Evolutionary conservation across 1,140 invertebrate genomes (phyloP).

Genomic region (Tetranychus cinnabarinus): DNA sequence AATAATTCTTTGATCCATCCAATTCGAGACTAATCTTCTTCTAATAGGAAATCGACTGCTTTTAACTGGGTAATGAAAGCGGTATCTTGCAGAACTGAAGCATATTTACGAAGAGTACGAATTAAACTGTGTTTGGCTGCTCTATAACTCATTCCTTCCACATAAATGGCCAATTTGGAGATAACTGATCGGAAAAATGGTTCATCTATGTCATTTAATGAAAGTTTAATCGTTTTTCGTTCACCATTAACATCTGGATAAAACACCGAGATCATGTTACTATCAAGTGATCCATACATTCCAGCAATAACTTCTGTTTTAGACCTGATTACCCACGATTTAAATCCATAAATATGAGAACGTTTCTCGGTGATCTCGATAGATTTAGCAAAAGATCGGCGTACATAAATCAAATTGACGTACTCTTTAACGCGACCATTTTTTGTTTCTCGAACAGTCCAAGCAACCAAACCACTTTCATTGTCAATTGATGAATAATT

Average conservation of each 20-base stretch:
- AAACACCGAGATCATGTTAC: conserved; percentile 45
- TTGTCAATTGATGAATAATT: conserved; percentile 42
- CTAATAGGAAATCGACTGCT: conserved; percentile 6
- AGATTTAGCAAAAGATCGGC: conserved; percentile 47
- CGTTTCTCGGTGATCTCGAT: conserved; percentile 62
- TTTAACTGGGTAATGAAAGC: conserved; percentile 3
- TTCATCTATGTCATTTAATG: background rate
- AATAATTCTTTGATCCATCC: no score
- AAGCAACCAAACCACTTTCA: conserved; percentile 40
- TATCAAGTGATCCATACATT: conserved; percentile 39
- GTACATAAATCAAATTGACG: conserved; percentile 44
- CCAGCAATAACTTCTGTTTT: conserved; percentile 54
- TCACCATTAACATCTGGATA: conserved; percentile 30
- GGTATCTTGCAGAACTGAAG: conserved; percentile 1
- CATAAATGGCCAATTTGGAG: background rate
- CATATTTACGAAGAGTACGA: background rate
- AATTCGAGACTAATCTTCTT: conserved; percentile 2
- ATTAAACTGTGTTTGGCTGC: background rate
- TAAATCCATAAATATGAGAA: conserved; percentile 64
- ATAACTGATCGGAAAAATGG: background rate
- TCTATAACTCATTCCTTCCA: background rate
- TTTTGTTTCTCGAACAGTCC: conserved; percentile 36
- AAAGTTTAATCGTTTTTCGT: conserved; percentile 9
- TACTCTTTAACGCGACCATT: conserved; percentile 10
- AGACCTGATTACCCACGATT: conserved; percentile 50